A percentile compares a stretch with the other conserved stretches of the same genome.
Conservation (phyloP, 2,113 vertebrate species). For the Channa maculata region DNA sequence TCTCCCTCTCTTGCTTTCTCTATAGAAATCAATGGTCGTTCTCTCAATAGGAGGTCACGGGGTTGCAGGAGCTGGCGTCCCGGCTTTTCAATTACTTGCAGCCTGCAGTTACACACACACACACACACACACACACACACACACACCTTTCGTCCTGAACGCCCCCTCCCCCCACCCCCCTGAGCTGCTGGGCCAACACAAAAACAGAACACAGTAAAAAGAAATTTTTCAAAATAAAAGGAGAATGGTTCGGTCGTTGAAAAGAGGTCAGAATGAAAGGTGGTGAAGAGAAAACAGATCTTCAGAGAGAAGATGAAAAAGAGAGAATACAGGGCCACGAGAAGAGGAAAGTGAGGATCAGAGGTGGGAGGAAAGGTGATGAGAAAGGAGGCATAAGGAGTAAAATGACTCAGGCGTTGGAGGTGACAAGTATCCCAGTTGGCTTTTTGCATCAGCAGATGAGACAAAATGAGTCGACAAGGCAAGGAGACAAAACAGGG, state of each 20-base stretch:
- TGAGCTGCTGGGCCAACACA: neutral
- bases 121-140: conserved; percentile 37
- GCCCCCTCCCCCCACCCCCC: conserved; percentile 1
- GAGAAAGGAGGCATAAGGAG: neutral
- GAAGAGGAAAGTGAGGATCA: too few species aligned
- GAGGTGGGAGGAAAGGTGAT: neutral
- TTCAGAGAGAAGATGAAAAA: neutral
- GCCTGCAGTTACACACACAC: conserved; percentile 63
- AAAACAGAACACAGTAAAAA: conserved; percentile 4
- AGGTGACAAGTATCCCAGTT: too few species aligned
- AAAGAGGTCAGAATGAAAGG: neutral
- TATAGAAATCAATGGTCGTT: conserved; percentile 80
- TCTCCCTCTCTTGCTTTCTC: conserved; percentile 36
- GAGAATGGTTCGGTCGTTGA: conserved; percentile 3
- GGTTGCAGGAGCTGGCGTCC: conserved; percentile 64
- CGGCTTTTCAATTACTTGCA: conserved; percentile 84
- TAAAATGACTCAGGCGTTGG: neutral
- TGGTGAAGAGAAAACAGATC: neutral
- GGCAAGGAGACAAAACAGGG: neutral
- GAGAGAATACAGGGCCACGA: neutral
- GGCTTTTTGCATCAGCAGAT: too few species aligned
- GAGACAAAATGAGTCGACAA: neutral
- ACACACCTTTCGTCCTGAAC: conserved; percentile 30
- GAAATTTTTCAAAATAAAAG: conserved; percentile 14
- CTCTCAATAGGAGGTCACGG: conserved; percentile 83